Evolutionary conservation across 2,113 vertebrate genomes (phyloP).

Genomic region (Nerophis ophidion): DNA sequence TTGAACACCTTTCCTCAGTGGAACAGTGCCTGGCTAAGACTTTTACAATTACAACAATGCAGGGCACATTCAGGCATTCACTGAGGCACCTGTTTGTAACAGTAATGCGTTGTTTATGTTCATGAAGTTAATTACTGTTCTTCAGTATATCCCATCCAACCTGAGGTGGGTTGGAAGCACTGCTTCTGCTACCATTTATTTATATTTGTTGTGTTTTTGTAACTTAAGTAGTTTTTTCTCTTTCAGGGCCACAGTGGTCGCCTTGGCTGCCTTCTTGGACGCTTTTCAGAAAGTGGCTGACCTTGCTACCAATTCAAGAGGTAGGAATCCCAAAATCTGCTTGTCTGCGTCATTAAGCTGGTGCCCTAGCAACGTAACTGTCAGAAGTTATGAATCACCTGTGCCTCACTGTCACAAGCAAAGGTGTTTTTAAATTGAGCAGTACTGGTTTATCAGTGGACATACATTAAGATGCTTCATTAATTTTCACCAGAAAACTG

Average conservation of each 20-base stretch:
- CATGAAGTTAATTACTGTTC: too few relatives aligned
- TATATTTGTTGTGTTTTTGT: conserved; percentile 3
- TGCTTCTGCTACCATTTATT: neutral
- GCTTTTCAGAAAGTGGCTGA: conserved; percentile 82
- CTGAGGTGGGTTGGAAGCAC: conserved; percentile 4
- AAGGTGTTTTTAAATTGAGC: too few relatives aligned
- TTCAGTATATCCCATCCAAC: neutral
- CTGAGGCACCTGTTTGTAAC: conserved; percentile 7
- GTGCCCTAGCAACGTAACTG: neutral
- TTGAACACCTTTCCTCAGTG: conserved; percentile 31
- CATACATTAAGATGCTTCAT: too few relatives aligned
- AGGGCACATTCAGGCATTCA: conserved; percentile 28
- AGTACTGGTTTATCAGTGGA: too few relatives aligned
- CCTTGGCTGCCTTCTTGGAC: conserved; percentile 75
- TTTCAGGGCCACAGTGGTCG: conserved; percentile 72
- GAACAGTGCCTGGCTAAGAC: conserved; percentile 40
- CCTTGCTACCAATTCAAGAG: conserved; percentile 78
- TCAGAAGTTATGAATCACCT: neutral
- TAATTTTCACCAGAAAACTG: neutral
- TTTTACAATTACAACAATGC: conserved; percentile 50
- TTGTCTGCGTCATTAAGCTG: conserved; percentile 16
- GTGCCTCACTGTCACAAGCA: neutral
- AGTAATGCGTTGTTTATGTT: too few relatives aligned
- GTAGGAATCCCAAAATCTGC: conserved; percentile 51
- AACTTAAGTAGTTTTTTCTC: conserved; percentile 6